These are phyloP conservation scores for Bos indicus DNA, from an alignment of 2,113 vertebrate species.

Conservation along the genomic window DNA sequence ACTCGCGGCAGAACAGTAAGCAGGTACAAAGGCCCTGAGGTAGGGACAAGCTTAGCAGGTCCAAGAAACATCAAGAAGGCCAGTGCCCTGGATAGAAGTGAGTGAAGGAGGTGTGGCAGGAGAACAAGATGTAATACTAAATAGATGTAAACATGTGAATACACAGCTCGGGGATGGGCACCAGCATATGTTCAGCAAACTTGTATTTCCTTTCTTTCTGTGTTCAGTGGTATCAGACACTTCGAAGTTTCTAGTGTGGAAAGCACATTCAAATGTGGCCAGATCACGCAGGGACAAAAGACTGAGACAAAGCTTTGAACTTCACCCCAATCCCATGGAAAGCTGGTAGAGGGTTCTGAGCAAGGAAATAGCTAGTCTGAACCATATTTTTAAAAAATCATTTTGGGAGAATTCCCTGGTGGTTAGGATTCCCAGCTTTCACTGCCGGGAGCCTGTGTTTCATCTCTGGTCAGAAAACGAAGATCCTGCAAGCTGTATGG, in stretches of 20 bases:
- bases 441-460: not conserved
- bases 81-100: not conserved
- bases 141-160: not conserved
- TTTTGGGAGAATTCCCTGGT: not conserved
- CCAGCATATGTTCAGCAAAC: not conserved
- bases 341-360: not conserved
- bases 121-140: not conserved
- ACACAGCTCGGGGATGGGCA: not conserved
- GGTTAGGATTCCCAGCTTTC: not conserved
- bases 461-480: not conserved
- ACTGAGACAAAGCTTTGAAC: not conserved
- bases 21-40: not conserved
- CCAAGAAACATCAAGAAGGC: not conserved
- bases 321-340: not conserved
- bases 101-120: not conserved
- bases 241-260: not conserved
- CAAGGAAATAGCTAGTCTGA: not conserved
- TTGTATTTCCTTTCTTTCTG: not conserved
- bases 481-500: not conserved
- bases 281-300: not conserved
- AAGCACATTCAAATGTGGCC: not conserved
- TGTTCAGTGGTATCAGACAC: not conserved
- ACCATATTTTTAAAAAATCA: not conserved
- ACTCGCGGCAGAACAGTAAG: not conserved
- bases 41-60: not conserved